Base-by-base conservation (phyloP, 2,888 invertebrate genomes). In the Habrosyne pyritoides region DNA sequence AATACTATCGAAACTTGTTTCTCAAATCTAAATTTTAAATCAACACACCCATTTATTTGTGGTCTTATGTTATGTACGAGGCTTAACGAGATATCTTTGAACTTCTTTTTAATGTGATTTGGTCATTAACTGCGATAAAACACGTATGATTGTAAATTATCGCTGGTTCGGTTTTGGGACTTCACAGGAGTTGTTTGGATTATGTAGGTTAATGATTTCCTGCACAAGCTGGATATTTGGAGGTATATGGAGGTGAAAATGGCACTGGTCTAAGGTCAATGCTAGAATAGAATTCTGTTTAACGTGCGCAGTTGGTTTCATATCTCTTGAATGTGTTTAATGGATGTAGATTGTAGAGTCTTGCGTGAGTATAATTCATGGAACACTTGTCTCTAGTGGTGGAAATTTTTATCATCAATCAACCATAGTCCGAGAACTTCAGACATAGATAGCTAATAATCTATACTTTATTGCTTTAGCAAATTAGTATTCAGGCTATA, bases 1-100 rank as follows among this genome's bases (percentile, higher is more conserved):
- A 82, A 75, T 69, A 64, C 60, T 61, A 63, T 65, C 64, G 55
- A 75, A 82, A 82, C 83, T 69, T 71, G 82, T 83, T 83, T 74
- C 63, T 58, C 67, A 61, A 59, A 67, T 66, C 64, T 62, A 59
- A 64, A 69, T 72, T 73, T 67, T 68, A 69, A 67, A 74, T 69
- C 67, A 75, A 71, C 74, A 72, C 75, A 60, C 70, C 72, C 75
- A 67, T 67, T 72, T 69, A 71, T 71, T 21, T 72, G 18, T 72
- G 67, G 64, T 68, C 61, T 71, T 73, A 77, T 69, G 60, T 65
- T 61, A 48, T 50, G 28, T 50, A 21, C 50, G 28, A 21, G 47
- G 21, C 21, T 47, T 8, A 21, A 21, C 47, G 21, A 28, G 50
- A 50, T 50, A 50, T 50, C 50, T 50, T 50, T 50, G 28, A 28